Percentiles rank a stretch among this genome's conserved stretches.
phyloP scores from a whole-genome alignment of 2,797 vertebrate species.

The Muscicapa comitata region DNA sequence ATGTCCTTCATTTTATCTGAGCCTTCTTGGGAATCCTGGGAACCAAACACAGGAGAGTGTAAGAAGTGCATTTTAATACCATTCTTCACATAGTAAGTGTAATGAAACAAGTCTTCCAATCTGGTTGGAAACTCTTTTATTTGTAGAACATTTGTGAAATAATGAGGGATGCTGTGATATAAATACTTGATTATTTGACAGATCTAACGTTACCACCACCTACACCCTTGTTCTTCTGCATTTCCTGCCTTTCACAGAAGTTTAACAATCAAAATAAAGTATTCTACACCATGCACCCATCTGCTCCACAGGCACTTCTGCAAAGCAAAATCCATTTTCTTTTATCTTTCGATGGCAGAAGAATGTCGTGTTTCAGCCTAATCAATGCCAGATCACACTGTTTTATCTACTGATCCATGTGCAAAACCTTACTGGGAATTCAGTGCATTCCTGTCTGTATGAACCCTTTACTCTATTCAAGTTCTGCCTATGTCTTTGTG shows the following conservation, averaged over 20 bases:
- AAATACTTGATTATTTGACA: conserved; percentile 56
- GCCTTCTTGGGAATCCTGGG: conserved; percentile 75
- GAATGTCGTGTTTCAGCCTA: background rate
- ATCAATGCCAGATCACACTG: background rate
- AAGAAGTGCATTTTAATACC: background rate
- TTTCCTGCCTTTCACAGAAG: background rate
- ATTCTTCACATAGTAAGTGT: background rate
- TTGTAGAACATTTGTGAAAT: conserved; percentile 24
- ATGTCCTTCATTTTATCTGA: conserved; percentile 80
- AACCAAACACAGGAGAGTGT: conserved; percentile 44
- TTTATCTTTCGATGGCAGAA: background rate
- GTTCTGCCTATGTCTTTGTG: background rate
- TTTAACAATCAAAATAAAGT: conserved; percentile 20
- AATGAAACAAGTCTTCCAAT: background rate
- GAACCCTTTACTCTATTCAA: background rate
- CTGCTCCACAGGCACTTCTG: background rate
- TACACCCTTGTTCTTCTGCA: background rate
- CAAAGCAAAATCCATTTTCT: background rate
- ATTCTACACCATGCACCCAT: background rate
- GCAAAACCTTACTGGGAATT: background rate
- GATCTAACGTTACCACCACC: background rate
- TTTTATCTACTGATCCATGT: conserved; percentile 13
- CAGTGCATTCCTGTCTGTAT: background rate
- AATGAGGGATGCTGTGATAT: background rate
- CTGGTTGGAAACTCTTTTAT: background rate